Base-by-base conservation (phyloP, 2,113 vertebrate genomes). In the Motacilla tschutschensis region DNA sequence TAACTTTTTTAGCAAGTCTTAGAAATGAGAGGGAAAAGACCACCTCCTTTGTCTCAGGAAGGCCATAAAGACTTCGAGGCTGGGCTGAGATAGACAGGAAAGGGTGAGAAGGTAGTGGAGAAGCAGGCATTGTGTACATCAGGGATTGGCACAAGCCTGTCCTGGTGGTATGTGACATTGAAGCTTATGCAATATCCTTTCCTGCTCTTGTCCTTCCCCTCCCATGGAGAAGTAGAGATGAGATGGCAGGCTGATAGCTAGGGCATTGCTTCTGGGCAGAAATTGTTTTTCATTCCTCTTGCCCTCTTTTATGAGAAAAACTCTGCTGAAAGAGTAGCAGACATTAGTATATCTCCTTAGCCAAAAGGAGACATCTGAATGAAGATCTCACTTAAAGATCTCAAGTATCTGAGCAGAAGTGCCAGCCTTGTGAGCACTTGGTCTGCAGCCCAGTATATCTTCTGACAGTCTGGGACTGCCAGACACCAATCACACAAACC, bases 381-480 rank as follows among this genome's bases (percentile, higher is more conserved):
- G 12, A 71, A 58, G 5, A 16, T 69, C 36, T 41, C 6, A 3
- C 25, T 77, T 55, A 25, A 62, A 81, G 35, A 29, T 35, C 48
- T 74, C 29, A n/a, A 14, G 20, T 1, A 2, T 31, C 21, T 60
- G 19, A 29, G 7, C 16, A 2, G 41, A 33, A 50, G 8, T 0
- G 0, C 25, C 35, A 69, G 33, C 4, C 36, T 14, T 1, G 0
- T 33, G 7, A 83, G 31, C 0, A 0, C 8, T n/a, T 6, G 3
- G 19, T 0, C 0, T 36, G 22, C 16, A 46, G 5, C 4, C 4
- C n/a, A 44, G 14, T 12, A 29, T 5, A 2, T 41, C 20, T 31
- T 12, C 41, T 58, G 25, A 9, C 12, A 51, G 18, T 40, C 26
- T n/a, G 17, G 5, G 16, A 7, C 35, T 47, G 25, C 12, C 33